Conservation (phyloP, 2,888 invertebrate genomes). For the Drosophila austrosaltans region DNA sequence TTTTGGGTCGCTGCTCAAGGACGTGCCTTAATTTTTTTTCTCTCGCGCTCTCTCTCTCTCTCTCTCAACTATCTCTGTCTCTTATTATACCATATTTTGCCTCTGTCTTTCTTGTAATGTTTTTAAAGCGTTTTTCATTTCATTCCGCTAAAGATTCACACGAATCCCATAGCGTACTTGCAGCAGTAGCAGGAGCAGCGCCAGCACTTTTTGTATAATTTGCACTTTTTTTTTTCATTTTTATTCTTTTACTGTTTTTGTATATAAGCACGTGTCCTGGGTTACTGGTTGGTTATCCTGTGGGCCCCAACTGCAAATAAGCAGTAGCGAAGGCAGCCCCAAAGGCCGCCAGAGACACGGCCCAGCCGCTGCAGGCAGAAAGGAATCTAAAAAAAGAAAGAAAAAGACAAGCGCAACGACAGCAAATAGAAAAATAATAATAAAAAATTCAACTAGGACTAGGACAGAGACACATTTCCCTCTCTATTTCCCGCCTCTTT, state of each 20-base stretch:
- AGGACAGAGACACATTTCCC: conserved; percentile 39
- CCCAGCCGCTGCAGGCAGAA: conserved; percentile 35
- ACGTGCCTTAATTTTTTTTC: conserved; percentile 38
- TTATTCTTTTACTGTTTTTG: conserved; percentile 1
- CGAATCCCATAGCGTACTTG: conserved; percentile 39
- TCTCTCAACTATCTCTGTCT: background rate
- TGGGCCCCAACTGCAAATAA: conserved; percentile 70
- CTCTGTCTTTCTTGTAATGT: conserved; percentile 36
- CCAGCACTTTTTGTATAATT: conserved; percentile 77
- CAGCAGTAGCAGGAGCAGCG: conserved; percentile 64
- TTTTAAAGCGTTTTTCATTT: conserved; percentile 58
- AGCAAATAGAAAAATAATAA: conserved; percentile 70
- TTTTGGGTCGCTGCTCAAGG: conserved; percentile 67
- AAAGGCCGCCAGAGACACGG: conserved; percentile 57
- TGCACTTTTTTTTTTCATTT: conserved; percentile 59
- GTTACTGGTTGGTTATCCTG: conserved; percentile 27
- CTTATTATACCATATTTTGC: background rate
- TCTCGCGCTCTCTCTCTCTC: conserved; percentile 9
- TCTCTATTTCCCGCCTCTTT: background rate
- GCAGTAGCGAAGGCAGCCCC: conserved; percentile 43
- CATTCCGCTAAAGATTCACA: conserved; percentile 15
- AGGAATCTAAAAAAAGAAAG: background rate
- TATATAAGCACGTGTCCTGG: conserved; percentile 50
- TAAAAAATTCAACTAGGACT: conserved; percentile 50
- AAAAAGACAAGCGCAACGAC: conserved; percentile 25